Percentiles rank a stretch among this genome's conserved stretches.
Evolutionary conservation across 2,113 vertebrate species (phyloP).

Genomic region (Tachysurus vachellii): DNA sequence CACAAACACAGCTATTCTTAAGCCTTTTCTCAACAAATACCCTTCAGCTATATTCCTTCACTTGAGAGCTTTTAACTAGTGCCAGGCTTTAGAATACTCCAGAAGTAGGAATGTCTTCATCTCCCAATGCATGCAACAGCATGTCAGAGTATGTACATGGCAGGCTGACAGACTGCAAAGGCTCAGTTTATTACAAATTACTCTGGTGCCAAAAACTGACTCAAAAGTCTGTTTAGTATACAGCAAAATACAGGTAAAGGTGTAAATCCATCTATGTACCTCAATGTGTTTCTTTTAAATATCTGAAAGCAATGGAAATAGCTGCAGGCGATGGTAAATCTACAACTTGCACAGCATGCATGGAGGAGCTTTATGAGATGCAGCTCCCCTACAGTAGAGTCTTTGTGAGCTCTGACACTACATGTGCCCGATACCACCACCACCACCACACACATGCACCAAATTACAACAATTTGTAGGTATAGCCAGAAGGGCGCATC

Average conservation of each 20-base stretch:
- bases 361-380: conserved; percentile 12
- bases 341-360: not conserved
- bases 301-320: not conserved
- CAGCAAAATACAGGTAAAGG: not conserved
- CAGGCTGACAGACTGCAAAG: not conserved
- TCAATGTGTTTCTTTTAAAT: not conserved
- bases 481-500: not conserved
- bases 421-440: not conserved
- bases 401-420: not conserved
- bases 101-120: not conserved
- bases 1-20: conserved; percentile 16
- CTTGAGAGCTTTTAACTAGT: not conserved
- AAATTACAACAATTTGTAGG: conserved; percentile 49
- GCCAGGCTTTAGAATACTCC: not conserved
- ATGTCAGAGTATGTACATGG: not conserved
- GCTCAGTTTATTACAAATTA: not conserved
- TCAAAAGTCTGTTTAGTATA: not conserved
- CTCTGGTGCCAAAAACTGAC: not conserved
- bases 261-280: not conserved
- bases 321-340: not conserved
- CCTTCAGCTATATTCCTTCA: not conserved
- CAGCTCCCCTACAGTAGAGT: not conserved
- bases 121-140: conserved; percentile 14
- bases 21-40: not conserved
- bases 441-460: conserved; percentile 5